A percentile compares a stretch with the other conserved stretches of the same genome.
These are phyloP conservation scores for Lamellibrachia luymesi DNA, from an alignment of 1,140 invertebrate species.

Conservation along the genomic window DNA sequence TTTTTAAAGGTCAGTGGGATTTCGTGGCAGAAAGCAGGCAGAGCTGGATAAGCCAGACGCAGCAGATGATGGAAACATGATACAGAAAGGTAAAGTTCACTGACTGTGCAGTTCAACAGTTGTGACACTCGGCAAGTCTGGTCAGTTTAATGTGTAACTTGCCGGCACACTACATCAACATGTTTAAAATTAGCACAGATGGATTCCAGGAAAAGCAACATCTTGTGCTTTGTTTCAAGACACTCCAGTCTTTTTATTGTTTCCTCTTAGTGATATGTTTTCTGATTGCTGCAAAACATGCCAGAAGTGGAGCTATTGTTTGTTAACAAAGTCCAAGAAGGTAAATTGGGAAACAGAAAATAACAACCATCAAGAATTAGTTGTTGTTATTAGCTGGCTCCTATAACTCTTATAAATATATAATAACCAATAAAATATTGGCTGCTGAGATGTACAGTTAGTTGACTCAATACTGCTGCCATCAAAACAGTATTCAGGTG, in stretches of 20 bases:
- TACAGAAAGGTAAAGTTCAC: background rate
- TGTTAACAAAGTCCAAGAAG: too few relatives aligned
- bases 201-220: background rate
- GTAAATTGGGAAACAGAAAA: too few relatives aligned
- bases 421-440: too few relatives aligned
- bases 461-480: too few relatives aligned
- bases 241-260: background rate
- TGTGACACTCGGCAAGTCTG: background rate
- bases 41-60: background rate
- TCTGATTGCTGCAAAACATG: background rate
- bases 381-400: too few relatives aligned
- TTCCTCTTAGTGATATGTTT: background rate
- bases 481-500: too few relatives aligned
- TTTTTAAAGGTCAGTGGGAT: background rate
- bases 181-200: background rate
- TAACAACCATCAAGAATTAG: too few relatives aligned
- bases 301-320: background rate
- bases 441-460: too few relatives aligned
- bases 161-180: background rate
- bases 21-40: background rate
- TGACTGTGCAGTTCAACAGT: background rate
- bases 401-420: too few relatives aligned
- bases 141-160: background rate
- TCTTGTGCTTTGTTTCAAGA: background rate
- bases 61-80: background rate